phyloP scores from a whole-genome alignment of 2,113 vertebrate species.

The Sminthopsis crassicaudata region DNA sequence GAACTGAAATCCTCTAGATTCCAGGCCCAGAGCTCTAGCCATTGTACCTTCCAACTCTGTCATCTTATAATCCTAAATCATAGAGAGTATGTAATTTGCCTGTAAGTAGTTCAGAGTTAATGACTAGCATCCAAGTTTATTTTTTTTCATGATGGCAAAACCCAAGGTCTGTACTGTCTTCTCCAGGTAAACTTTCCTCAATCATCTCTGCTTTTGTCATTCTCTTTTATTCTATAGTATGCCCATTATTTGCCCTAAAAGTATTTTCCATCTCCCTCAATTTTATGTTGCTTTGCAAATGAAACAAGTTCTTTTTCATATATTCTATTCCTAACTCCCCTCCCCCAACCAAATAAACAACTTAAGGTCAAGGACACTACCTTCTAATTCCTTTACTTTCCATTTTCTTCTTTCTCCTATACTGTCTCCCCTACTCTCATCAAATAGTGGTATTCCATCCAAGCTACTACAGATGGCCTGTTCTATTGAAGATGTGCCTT shows the following conservation, averaged over 20 bases:
- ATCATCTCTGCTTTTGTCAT: not conserved
- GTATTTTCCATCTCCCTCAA: not conserved
- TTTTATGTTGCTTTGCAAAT: not conserved
- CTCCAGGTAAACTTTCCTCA: not conserved
- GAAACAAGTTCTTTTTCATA: not conserved
- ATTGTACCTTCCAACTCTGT: rapidly evolving
- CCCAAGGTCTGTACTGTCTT: not conserved
- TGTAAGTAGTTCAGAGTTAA: not conserved
- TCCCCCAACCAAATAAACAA: not conserved
- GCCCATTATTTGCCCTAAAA: not conserved
- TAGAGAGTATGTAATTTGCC: not conserved
- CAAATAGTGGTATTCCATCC: not conserved
- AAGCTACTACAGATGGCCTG: not conserved
- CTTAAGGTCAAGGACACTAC: not conserved
- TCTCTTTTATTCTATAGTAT: not conserved
- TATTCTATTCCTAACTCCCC: not conserved
- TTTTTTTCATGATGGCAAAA: not conserved
- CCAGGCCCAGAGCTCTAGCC: not conserved
- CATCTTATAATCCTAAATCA: not conserved
- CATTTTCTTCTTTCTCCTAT: not conserved
- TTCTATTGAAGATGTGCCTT: not conserved
- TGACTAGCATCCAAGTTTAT: not conserved
- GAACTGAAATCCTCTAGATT: not conserved
- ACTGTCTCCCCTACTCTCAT: not conserved
- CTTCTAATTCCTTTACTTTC: not conserved